Conservation (phyloP, 1,140 invertebrate species). For the Lordiphosa mommai region DNA sequence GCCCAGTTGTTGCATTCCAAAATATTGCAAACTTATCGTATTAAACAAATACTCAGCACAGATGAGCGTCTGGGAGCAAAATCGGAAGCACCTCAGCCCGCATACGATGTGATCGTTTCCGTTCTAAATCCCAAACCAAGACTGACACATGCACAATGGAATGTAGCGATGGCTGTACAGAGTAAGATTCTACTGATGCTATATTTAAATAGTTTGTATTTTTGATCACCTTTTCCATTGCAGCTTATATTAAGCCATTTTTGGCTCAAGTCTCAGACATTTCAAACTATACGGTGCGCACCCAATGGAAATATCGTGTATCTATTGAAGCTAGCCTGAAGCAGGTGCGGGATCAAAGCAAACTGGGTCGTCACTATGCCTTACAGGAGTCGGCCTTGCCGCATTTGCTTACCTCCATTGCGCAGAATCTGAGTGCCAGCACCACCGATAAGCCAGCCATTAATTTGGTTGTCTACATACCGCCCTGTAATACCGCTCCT, state of each 20-base stretch:
- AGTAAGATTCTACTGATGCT: constrained; percentile 76
- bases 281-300: constrained; percentile 89
- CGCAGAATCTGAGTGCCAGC: constrained; percentile 90
- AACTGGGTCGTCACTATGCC: constrained; percentile 82
- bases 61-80: constrained; percentile 55
- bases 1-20: constrained; percentile 50
- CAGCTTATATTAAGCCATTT: constrained; percentile 88
- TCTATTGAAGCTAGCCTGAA: constrained; percentile 86
- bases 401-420: constrained; percentile 89
- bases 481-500: constrained; percentile 87
- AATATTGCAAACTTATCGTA: constrained; percentile 67
- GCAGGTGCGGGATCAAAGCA: constrained; percentile 81
- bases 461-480: constrained; percentile 92
- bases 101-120: constrained; percentile 89
- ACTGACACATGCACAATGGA: constrained; percentile 84
- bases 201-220: not conserved
- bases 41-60: constrained; percentile 61
- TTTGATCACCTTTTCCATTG: constrained; percentile 18
- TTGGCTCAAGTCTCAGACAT: constrained; percentile 84
- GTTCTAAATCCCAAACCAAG: constrained; percentile 89
- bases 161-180: constrained; percentile 83
- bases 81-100: constrained; percentile 77
- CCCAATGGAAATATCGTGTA: constrained; percentile 92
- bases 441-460: constrained; percentile 90
- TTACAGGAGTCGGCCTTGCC: constrained; percentile 84